Percentiles rank a stretch among this genome's conserved stretches.
Conservation (phyloP, 1,140 invertebrate species). For the Akabosia matsudoensis region DNA sequence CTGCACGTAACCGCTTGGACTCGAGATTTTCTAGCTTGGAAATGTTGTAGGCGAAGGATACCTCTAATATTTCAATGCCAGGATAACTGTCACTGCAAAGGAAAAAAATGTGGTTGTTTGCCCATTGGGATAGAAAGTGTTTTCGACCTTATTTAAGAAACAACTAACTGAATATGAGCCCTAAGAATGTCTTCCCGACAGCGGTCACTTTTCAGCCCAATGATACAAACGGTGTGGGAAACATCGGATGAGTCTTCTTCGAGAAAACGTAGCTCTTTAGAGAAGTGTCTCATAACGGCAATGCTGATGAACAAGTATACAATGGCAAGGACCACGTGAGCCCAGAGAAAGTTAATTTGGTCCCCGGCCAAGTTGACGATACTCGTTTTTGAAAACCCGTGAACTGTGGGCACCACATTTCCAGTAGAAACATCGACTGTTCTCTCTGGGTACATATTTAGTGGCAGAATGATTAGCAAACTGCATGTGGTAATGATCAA, state of each 20-base stretch:
- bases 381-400: constrained; percentile 71
- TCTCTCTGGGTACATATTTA: constrained; percentile 66
- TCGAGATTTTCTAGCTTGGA: neutral
- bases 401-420: constrained; percentile 71
- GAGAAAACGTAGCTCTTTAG: constrained; percentile 54
- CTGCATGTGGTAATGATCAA: constrained; percentile 71
- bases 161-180: constrained; percentile 59
- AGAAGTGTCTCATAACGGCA: constrained; percentile 74
- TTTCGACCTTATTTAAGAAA: constrained; percentile 42
- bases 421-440: no score
- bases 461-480: constrained; percentile 69
- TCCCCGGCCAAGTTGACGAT: constrained; percentile 73
- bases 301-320: constrained; percentile 77
- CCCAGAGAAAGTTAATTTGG: constrained; percentile 67
- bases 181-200: constrained; percentile 65
- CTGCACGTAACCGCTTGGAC: neutral
- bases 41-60: constrained; percentile 2
- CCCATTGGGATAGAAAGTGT: no score
- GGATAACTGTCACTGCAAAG: constrained; percentile 78
- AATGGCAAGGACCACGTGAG: constrained; percentile 81
- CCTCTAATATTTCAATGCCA: constrained; percentile 72
- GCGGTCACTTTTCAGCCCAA: constrained; percentile 69
- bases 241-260: constrained; percentile 54
- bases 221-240: constrained; percentile 74
- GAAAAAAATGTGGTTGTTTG: neutral